Percentiles rank a stretch among this genome's conserved stretches.
Evolutionary conservation across 1,140 invertebrate species (phyloP).

Genomic region (Dolichoris vasculosae): DNA sequence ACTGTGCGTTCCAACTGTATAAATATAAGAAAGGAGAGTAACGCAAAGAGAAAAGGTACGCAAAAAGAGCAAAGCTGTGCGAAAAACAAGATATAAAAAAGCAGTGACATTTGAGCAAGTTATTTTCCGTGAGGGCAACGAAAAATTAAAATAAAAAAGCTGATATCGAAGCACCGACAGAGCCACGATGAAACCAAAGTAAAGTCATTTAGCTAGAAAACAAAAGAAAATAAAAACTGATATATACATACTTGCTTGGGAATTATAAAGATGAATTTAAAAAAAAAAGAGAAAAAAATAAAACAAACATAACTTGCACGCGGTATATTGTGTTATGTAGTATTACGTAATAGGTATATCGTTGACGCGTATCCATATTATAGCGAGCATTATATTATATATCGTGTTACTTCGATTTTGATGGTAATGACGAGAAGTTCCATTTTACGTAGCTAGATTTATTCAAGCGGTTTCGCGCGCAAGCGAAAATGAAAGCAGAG

Average conservation of each 20-base stretch:
- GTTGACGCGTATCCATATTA: slow-evolving; percentile 39
- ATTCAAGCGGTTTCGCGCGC: background rate
- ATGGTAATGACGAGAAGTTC: slow-evolving; percentile 20
- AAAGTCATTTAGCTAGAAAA: background rate
- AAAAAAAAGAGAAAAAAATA: background rate
- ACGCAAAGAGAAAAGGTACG: background rate
- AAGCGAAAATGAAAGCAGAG: background rate
- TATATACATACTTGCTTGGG: background rate
- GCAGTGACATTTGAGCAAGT: background rate
- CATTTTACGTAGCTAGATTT: slow-evolving; percentile 5
- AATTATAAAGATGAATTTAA: background rate
- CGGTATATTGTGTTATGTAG: slow-evolving; percentile 38
- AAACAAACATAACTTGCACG: slow-evolving; percentile 20
- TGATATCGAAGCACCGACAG: background rate
- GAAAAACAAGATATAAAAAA: background rate
- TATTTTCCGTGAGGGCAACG: background rate
- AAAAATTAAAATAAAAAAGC: background rate
- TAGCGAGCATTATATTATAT: slow-evolving; percentile 42
- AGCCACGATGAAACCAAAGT: background rate
- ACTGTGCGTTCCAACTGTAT: background rate
- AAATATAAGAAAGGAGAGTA: background rate
- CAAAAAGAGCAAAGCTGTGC: background rate
- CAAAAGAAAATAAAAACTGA: background rate
- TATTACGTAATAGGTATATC: slow-evolving; percentile 41
- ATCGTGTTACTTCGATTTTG: slow-evolving; percentile 42